Base-by-base conservation (phyloP, 2,797 vertebrate genomes). In the Chelmon rostratus region DNA sequence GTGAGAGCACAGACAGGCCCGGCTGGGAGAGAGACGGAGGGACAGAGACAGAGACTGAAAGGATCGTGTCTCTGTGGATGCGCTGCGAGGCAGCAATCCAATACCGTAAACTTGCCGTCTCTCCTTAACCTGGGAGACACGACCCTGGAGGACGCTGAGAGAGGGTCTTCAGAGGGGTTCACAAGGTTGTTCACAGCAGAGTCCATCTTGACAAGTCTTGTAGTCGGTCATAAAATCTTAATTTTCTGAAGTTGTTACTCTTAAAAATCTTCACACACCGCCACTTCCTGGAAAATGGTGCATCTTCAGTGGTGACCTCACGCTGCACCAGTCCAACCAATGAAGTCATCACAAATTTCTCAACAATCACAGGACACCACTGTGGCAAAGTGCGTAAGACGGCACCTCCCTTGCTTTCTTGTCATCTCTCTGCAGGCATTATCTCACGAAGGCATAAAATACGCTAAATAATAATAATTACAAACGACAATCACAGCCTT, bases 81-180 rank as follows among this genome's bases (percentile, higher is more conserved):
- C 64, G 67, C 76, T 88, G 68, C 64, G 23, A 86, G 76, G 80
- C 64, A 84, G 86, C 83, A 81, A 88, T 84, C 84, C 64, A 84
- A 87, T 74, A 81, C 91, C 92, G 87, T 93, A 92, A 93, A 93
- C 91, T 90, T 3, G 63, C 63, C 10, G 70, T 68, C 70, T 40
- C 11, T 69, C 64, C 66, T 75, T 56, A 86, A 91, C 79, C 85
- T 83, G 73, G 64, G 78, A 79, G 87, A 80, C 71, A 8, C 3
- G 16, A 77, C 31, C 83, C 83, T 47, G 11, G 75, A 78, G 77
- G 78, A 83, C 4, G 18, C 58, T 13, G 74, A 57, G 66, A 74
- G 72, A 64, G 37, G 66, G 68, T 52, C 53, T 76, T 62, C 73
- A 85, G 53, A 66, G 37, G 73, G 78, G 86, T 84, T 88, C 87